Evolutionary conservation across 2,888 invertebrate species (phyloP).

Genomic region (Cheilosia impressa): DNA sequence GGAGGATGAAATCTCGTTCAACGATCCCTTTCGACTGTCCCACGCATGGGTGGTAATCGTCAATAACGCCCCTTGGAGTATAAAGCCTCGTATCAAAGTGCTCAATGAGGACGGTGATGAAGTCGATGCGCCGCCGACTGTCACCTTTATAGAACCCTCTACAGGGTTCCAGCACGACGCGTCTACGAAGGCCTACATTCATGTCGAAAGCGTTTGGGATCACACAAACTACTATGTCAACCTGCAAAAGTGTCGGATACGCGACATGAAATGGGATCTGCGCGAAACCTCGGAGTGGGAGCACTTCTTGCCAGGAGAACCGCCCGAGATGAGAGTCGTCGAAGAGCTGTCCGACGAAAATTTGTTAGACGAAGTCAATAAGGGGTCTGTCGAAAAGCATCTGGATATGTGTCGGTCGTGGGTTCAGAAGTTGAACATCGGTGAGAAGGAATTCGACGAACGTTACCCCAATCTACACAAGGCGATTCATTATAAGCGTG

Average conservation of each 20-base stretch:
- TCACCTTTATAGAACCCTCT: constrained; percentile 93
- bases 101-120: constrained; percentile 79
- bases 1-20: constrained; percentile 87
- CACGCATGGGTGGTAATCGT: constrained; percentile 94
- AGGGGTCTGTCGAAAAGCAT: constrained; percentile 87
- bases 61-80: constrained; percentile 81
- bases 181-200: constrained; percentile 87
- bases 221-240: constrained; percentile 93
- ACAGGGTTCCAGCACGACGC: constrained; percentile 88
- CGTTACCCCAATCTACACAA: constrained; percentile 91
- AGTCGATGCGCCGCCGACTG: constrained; percentile 80
- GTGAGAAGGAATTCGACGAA: constrained; percentile 86
- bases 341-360: constrained; percentile 84
- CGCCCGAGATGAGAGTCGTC: constrained; percentile 83
- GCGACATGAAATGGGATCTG: constrained; percentile 87
- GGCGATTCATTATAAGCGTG: constrained; percentile 88
- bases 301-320: constrained; percentile 89
- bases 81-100: constrained; percentile 78
- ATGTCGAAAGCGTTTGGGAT: constrained; percentile 94
- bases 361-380: constrained; percentile 83
- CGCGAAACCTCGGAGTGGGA: constrained; percentile 87
- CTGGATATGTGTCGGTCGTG: constrained; percentile 91
- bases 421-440: constrained; percentile 88
- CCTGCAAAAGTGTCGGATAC: constrained; percentile 85
- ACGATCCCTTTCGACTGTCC: constrained; percentile 87